These are phyloP conservation scores for Danio rerio DNA, from an alignment of 2,113 vertebrate genomes.

Conservation along the genomic window DNA sequence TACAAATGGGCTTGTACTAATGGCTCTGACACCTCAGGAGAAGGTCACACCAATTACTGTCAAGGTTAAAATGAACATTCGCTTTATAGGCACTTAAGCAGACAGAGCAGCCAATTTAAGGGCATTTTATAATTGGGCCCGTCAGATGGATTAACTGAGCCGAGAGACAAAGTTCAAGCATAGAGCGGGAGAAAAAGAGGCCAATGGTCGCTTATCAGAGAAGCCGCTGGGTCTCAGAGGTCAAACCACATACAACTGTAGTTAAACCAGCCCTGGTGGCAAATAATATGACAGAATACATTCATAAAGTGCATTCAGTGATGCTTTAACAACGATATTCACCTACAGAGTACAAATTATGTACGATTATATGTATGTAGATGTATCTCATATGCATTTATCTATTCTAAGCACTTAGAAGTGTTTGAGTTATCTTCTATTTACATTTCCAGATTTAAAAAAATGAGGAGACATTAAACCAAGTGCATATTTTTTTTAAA, in stretches of 20 bases:
- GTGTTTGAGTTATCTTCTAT: no score
- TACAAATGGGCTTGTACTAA: constrained; percentile 17
- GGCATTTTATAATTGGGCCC: constrained; percentile 9
- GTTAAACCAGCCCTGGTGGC: neutral
- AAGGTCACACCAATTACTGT: constrained; percentile 34
- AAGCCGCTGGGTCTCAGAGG: neutral
- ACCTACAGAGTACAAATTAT: no score
- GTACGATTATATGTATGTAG: no score
- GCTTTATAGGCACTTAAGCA: constrained; percentile 16
- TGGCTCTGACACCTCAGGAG: neutral
- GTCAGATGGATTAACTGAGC: constrained; percentile 12
- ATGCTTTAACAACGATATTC: no score
- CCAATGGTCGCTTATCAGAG: neutral
- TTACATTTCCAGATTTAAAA: no score
- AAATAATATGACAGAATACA: neutral
- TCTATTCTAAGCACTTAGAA: no score
- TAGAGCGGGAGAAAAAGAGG: neutral
- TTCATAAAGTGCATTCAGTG: no score
- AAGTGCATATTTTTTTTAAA: neutral
- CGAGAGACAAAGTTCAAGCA: constrained; percentile 26
- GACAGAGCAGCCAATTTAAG: constrained; percentile 17
- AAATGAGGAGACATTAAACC: neutral
- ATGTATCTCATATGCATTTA: no score
- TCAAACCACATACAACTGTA: constrained; percentile 11
- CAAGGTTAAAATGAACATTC: constrained; percentile 32